phyloP scores from a whole-genome alignment of 2,113 vertebrate genomes.

The Zootoca vivipara region DNA sequence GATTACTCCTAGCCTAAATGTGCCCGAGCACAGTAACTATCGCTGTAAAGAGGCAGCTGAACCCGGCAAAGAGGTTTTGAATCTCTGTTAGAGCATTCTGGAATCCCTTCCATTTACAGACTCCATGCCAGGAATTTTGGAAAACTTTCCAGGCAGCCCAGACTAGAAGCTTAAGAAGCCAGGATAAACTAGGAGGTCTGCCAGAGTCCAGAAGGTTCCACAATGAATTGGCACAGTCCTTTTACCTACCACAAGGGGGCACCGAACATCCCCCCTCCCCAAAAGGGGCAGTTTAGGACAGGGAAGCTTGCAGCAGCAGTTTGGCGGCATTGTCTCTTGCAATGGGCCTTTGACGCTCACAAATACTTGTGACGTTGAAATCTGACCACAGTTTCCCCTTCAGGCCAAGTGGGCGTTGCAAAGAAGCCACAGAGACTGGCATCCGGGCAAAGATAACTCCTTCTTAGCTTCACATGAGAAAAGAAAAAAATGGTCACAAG shows the following conservation, averaged over 20 bases:
- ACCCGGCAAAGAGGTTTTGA: background rate
- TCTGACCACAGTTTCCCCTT: conserved; percentile 26
- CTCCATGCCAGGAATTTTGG: background rate
- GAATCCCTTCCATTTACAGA: background rate
- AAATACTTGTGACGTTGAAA: conserved; percentile 28
- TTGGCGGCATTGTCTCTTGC: conserved; percentile 13
- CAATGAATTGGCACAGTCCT: background rate
- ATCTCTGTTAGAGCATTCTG: background rate
- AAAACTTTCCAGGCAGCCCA: background rate
- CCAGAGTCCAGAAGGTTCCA: background rate
- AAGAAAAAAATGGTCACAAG: background rate
- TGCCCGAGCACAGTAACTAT: background rate
- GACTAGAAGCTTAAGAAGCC: background rate
- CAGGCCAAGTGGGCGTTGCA: background rate
- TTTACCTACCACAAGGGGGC: conserved; percentile 14
- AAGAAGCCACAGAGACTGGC: conserved; percentile 2
- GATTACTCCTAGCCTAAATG: background rate
- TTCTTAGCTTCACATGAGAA: background rate
- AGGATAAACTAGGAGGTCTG: conserved; percentile 10
- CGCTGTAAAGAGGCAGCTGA: background rate
- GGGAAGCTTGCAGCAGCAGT: background rate
- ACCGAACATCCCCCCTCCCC: background rate
- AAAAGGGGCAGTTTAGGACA: conserved; percentile 1
- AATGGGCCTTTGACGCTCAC: background rate
- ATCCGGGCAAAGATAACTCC: background rate